Conservation (phyloP, 2,888 invertebrate species). For the Eudemis profundana region DNA sequence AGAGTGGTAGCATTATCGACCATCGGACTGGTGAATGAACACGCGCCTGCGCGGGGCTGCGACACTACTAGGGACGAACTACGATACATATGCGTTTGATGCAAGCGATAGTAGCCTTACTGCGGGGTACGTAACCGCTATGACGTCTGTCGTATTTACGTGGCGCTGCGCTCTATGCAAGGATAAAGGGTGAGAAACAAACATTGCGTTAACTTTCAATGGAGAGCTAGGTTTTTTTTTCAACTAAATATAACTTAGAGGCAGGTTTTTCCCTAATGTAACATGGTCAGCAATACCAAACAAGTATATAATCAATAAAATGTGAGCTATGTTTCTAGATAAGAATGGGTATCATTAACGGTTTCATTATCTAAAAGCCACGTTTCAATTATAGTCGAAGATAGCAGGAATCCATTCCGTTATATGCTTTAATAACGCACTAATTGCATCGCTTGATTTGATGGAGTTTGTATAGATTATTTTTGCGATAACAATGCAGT, state of each 20-base stretch:
- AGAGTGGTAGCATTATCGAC: constrained; percentile 45
- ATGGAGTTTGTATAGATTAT: constrained; percentile 21
- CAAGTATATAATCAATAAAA: neutral
- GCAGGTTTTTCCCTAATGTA: neutral
- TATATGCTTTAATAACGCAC: neutral
- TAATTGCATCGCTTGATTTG: neutral
- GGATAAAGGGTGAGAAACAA: constrained; percentile 15
- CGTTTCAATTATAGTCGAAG: constrained; percentile 9
- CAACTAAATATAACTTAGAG: too few species aligned
- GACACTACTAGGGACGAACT: constrained; percentile 18
- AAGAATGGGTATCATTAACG: constrained; percentile 1
- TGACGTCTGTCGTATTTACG: neutral
- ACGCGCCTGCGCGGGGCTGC: constrained; percentile 46
- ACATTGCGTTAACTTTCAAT: constrained; percentile 26
- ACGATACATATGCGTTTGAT: neutral
- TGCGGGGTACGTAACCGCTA: constrained; percentile 1
- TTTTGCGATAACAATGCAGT: constrained; percentile 15
- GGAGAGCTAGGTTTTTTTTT: too few species aligned
- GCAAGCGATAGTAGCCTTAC: neutral
- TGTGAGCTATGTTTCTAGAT: neutral
- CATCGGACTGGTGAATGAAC: constrained; percentile 45
- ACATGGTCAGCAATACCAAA: neutral
- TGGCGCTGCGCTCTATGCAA: neutral
- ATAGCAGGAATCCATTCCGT: neutral
- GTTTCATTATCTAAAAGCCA: constrained; percentile 1